Evolutionary conservation across 2,113 vertebrate species (phyloP), one percentile per base, ranked within the genome.

Genomic region (Noctilio leporinus): DNA sequence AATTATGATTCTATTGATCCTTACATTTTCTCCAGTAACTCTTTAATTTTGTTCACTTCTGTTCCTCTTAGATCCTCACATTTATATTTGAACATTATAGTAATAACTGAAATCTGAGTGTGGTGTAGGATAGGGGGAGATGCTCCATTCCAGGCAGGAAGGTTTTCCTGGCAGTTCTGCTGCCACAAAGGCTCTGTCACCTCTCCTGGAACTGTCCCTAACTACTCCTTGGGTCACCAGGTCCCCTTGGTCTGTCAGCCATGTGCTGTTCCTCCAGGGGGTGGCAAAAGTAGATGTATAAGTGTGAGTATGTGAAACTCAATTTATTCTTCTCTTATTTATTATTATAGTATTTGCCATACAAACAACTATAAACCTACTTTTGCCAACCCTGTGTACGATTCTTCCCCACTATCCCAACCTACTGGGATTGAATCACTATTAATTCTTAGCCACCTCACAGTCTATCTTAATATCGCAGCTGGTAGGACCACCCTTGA

Each of bases 61-160:
- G 19, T 62, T 87, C 7, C 49, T 55, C 43, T 69, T 38, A 17
- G 16, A 30, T 83, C 10, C 19, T 82, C 11, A 33, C 6, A 38
- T 53, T 10, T 77, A 67, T n/a, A 53, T 82, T 53, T 78, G 91
- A 15, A 64, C 4, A 75, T 87, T 16, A 55, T 3, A 70, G 53
- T 22, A 47, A 33, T 49, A 69, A 51, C 0, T 43, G 59, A 93
- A 57, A 22, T 40, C 30, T 45, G 9, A 20, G 4, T 77, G 24
- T 57, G 4, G 19, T 19, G 10, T 3, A 30, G 49, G 4, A 24
- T 3, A 26, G 0, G 1, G 12, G 8, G 19, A 1, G 2, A 24
- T 24, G 8, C n/a, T 70, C 55, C 24, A 38, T 33, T n/a, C 38
- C 43, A 64, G 43, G 51, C 28, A 67, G 59, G 33, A 19, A 57